Evolutionary conservation across 2,797 vertebrate genomes (phyloP).

Genomic region (Antennarius maculatus): DNA sequence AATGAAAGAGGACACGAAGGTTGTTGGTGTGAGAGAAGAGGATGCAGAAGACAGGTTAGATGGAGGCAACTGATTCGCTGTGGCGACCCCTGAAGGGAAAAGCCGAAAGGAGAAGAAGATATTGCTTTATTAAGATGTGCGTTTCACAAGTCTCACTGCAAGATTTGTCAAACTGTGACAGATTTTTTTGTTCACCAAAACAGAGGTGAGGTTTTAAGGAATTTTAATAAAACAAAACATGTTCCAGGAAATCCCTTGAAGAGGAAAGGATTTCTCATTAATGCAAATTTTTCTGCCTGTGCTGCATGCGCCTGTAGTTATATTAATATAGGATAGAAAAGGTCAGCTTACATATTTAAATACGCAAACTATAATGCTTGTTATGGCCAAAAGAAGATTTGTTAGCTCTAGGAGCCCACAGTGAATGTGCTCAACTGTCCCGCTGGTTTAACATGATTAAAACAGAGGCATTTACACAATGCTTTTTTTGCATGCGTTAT

Average conservation of each 20-base stretch:
- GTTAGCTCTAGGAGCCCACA: slow-evolving; percentile 39
- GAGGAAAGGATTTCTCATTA: slow-evolving; percentile 69
- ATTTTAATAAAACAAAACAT: slow-evolving; percentile 3
- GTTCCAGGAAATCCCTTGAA: slow-evolving; percentile 46
- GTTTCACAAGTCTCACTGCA: slow-evolving; percentile 22
- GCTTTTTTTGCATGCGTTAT: no score
- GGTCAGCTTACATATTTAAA: slow-evolving; percentile 79
- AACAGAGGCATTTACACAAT: slow-evolving; percentile 34
- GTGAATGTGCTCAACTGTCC: slow-evolving; percentile 26
- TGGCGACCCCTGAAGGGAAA: no score
- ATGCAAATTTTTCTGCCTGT: slow-evolving; percentile 72
- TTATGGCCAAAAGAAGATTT: slow-evolving; percentile 63
- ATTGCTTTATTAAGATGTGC: slow-evolving; percentile 20
- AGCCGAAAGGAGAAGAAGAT: not conserved
- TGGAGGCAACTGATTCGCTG: no score
- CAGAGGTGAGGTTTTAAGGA: slow-evolving; percentile 8
- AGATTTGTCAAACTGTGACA: slow-evolving; percentile 27
- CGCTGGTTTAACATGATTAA: slow-evolving; percentile 41
- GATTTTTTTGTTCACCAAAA: slow-evolving; percentile 14
- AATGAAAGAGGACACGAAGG: no score
- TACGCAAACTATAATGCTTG: slow-evolving; percentile 60
- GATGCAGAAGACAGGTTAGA: no score
- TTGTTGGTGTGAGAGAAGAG: no score
- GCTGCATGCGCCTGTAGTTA: slow-evolving; percentile 74
- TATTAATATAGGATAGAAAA: slow-evolving; percentile 77